Base-by-base conservation (phyloP, 2,113 vertebrate genomes). In the Austrofundulus limnaeus region DNA sequence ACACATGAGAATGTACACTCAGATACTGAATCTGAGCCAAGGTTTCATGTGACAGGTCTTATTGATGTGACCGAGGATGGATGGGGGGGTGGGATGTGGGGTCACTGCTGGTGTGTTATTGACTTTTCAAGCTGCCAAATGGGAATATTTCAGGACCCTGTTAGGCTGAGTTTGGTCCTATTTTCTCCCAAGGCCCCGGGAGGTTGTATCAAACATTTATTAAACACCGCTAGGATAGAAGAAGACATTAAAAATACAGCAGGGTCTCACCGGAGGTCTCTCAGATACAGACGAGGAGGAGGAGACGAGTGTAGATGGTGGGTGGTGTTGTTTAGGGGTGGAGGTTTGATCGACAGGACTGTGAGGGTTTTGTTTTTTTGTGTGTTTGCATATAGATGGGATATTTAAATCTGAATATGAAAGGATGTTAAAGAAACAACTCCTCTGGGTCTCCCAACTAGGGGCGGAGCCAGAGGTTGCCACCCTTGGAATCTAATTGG, bases 161-260 rank as follows among this genome's bases (percentile, higher is more conserved):
- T 57, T 75, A 72, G 42, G 57, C 49, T 19, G 31, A 45, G 38
- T 55, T 66, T 16, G 71, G 62, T 70, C 63, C 43, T 58, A 59
- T 81, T 78, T 76, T 61, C 25, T 28, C 66, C 59, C 38, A 11
- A 53, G 66, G 78, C 75, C 62, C 37, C 11, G 13, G 42, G 77
- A 73, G 85, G 70, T 45, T 34, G 52, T 70, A 91, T 91, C 77
- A 91, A 90, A 87, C 66, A 90, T 90, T 87, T 62, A 91, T 87
- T 67, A 82, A 23, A 74, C 62, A 75, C 77, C 73, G 72, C 79
- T 79, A 75, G 70, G 70, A 69, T 61, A 78, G 56, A 50, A 69
- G 17, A 38, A 67, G 58, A 25, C 74, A 88, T 90, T 82, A 87
- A 91, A 90, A 78, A 81, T 88, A 79, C 83, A 87, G 80, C 51